phyloP scores from a whole-genome alignment of 2,113 vertebrate species.

The Carassius carassius region DNA sequence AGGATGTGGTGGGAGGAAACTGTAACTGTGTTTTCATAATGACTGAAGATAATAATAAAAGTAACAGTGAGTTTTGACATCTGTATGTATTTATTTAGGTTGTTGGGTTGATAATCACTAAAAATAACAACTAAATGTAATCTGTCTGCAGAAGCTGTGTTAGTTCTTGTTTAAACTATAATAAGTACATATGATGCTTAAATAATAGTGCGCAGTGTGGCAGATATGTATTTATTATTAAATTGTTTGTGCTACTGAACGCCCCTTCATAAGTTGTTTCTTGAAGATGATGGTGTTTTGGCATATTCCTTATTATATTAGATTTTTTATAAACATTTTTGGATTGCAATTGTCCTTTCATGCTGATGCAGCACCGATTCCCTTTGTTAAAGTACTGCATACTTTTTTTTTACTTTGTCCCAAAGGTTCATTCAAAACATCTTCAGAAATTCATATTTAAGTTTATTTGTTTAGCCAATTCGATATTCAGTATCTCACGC shows the following conservation, averaged over 20 bases:
- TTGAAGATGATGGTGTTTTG: not conserved
- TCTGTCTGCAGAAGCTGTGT: not conserved
- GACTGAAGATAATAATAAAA: not conserved
- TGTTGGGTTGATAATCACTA: not conserved
- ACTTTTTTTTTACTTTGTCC: not conserved
- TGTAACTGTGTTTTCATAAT: not conserved
- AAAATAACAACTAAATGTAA: not conserved
- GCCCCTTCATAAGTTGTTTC: not conserved
- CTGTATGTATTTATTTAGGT: not conserved
- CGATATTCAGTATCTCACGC: conserved; percentile 44
- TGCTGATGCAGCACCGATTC: not conserved
- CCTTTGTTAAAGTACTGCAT: not conserved
- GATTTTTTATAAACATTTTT: not conserved
- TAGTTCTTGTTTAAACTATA: not conserved
- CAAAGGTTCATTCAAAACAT: conserved; percentile 5
- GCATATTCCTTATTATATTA: not conserved
- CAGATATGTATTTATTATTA: not conserved
- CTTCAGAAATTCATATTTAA: conserved; percentile 38
- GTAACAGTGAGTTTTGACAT: not conserved
- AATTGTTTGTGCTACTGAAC: not conserved
- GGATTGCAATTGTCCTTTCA: not conserved
- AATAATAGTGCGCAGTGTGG: not conserved
- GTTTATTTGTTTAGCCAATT: conserved; percentile 47
- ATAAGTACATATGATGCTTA: not conserved
- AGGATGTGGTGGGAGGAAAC: not conserved